Percentiles rank a stretch among this genome's conserved stretches.
phyloP scores from a whole-genome alignment of 1,140 invertebrate genomes.

The Camponotus floridanus region DNA sequence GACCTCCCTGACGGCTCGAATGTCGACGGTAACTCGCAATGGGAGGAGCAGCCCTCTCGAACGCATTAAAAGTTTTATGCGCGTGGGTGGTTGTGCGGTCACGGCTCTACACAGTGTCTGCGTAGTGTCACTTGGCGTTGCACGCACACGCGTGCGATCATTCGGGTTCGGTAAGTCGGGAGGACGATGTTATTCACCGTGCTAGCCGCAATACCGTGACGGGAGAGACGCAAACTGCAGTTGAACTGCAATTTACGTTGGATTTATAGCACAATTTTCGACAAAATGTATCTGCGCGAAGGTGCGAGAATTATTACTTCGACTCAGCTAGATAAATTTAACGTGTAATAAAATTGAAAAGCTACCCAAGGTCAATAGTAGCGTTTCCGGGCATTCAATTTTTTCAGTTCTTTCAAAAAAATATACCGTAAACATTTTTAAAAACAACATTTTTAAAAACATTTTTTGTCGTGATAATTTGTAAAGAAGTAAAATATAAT shows the following conservation, averaged over 20 bases:
- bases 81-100: constrained; percentile 73
- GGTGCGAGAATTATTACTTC: not conserved
- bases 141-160: constrained; percentile 27
- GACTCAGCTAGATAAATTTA: too few species aligned
- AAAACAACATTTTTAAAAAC: too few species aligned
- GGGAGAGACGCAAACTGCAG: not conserved
- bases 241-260: not conserved
- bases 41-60: constrained; percentile 15
- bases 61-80: constrained; percentile 20
- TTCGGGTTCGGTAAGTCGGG: not conserved
- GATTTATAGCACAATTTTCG: not conserved
- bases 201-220: not conserved
- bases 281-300: not conserved
- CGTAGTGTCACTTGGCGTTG: constrained; percentile 77
- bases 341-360: too few species aligned
- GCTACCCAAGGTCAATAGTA: too few species aligned
- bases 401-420: too few species aligned
- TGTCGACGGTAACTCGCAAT: constrained; percentile 8
- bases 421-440: too few species aligned
- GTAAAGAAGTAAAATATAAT: too few species aligned
- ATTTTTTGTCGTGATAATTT: too few species aligned
- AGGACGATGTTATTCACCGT: constrained; percentile 19
- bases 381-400: too few species aligned
- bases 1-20: constrained; percentile 12
- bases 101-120: constrained; percentile 73